Evolutionary conservation across 1,140 invertebrate genomes (phyloP).

Genomic region (Neotoxoptera formosana): DNA sequence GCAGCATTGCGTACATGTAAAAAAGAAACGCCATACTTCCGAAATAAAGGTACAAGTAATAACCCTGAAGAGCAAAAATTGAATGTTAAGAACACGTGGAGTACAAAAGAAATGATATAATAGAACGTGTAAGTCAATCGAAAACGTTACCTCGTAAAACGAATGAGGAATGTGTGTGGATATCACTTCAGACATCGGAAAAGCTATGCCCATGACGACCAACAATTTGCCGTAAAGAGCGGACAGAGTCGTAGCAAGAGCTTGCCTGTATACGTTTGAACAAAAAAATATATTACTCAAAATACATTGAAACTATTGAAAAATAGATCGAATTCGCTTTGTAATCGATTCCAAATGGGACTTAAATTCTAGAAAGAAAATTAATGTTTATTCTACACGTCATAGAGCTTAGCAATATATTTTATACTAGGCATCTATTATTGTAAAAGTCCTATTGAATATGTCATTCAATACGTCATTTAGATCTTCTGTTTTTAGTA

Average conservation of each 20-base stretch:
- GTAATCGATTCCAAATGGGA: background rate
- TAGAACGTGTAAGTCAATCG: background rate
- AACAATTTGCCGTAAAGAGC: slow-evolving; percentile 93
- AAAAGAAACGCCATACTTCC: slow-evolving; percentile 88
- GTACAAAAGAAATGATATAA: background rate
- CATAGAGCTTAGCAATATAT: too few relatives aligned
- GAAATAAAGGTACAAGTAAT: slow-evolving; percentile 89
- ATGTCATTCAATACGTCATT: too few relatives aligned
- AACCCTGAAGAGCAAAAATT: slow-evolving; percentile 68
- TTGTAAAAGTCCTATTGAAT: too few relatives aligned
- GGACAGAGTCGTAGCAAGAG: slow-evolving; percentile 84
- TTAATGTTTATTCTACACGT: too few relatives aligned
- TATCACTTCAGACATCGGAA: slow-evolving; percentile 91
- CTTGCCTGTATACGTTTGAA: slow-evolving; percentile 70
- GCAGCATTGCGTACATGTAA: slow-evolving; percentile 83
- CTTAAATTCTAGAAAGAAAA: background rate
- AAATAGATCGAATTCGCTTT: background rate
- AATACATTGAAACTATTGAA: background rate
- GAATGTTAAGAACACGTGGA: background rate
- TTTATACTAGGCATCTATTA: too few relatives aligned
- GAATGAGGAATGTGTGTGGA: slow-evolving; percentile 90
- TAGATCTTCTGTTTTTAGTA: too few relatives aligned
- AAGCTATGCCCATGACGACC: slow-evolving; percentile 92
- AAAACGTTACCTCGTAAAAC: slow-evolving; percentile 79
- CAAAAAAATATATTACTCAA: background rate